Evolutionary conservation across 23 tunicate species (phyloP), one percentile per base, ranked within the genome.

Genomic region (Styela clava): DNA sequence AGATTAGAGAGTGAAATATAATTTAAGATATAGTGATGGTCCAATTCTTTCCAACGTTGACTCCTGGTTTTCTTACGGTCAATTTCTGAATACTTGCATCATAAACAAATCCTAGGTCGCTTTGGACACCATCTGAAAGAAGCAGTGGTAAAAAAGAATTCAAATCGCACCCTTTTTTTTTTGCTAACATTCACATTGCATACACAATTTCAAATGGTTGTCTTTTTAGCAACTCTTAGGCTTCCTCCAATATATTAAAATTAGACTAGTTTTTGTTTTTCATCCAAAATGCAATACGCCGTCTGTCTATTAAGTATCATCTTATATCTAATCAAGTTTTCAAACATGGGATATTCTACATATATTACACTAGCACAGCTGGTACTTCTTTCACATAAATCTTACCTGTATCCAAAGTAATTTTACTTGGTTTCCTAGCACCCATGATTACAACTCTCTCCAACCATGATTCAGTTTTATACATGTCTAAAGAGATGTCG

Each of bases 401-500:
- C 81, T 25, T 52, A 76, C 81, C 85, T 29, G 9, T 24, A 29
- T 69, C 81, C 65, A 93, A 2, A n/a, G 36, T 28, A 56, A 84
- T 79, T 34, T 31, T 23, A 23, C 44, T 37, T 1, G 89, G 86
- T 31, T 69, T 67, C 5, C 74, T 12, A 2, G 80, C 63, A 23
- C 98, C 98, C 86, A 93, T 81, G 37, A 93, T 62, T 36, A 87
- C 93, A 35, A 93, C 98, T 74, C 81, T 79, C 81, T 87, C 98
- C 76, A 93, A 64, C 98, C 98, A 93, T 0, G 98, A 84, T 26
- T 52, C 67, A 18, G 97, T 86, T 37, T 79, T 81, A 81, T 83
- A 91, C 73, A 68, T 35, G 36, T 82, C 88, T 12, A 31, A 25
- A 9, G 63, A 33, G 24, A 44, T 29, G 16, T 12, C 77, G 16